Base-by-base conservation (phyloP, 2,888 invertebrate genomes). In the Drosophila longiperda region DNA sequence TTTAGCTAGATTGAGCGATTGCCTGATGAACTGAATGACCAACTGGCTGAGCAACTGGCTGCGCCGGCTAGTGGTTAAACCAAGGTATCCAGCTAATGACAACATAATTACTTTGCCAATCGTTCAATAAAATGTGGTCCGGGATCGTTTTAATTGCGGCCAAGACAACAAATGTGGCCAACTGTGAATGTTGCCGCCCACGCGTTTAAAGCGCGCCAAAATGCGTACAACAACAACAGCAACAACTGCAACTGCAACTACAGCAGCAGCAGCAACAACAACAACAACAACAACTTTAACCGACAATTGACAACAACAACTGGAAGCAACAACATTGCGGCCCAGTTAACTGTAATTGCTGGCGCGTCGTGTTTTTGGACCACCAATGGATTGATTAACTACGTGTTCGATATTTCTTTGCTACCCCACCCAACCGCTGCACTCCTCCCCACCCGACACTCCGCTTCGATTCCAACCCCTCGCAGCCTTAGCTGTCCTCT, bases 311-410 rank as follows among this genome's bases (percentile, higher is more conserved):
- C 54, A 49, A 42, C 72, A 36, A 59, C 57, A 71, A 68, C 53
- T 62, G 36, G 48, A 38, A 34, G 52, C 62, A 75, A 57, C 70
- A 68, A 69, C 49, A 66, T 40, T 62, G 67, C 70, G 70, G 66
- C 67, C 87, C 89, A 83, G 83, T 89, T 88, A 89, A 87, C 89
- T 82, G 89, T 89, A 84, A 89, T 89, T 89, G 89, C 83, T 75
- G 80, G 80, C 87, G 87, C 87, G 84, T 83, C 89, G 83, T 83
- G 87, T 78, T 81, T 80, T 81, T 49, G 86, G 85, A 85, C 85
- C 85, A 85, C 89, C 85, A 85, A 87, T 85, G 85, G 85, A 85
- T 85, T 85, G 85, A 85, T 85, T 89, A 85, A 85, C 85, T 82
- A 85, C 88, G 85, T 85, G 89, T 85, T 85, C 89, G 83, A 89